Base-by-base conservation (phyloP, 2,888 invertebrate genomes). In the Drosophila antonietae region DNA sequence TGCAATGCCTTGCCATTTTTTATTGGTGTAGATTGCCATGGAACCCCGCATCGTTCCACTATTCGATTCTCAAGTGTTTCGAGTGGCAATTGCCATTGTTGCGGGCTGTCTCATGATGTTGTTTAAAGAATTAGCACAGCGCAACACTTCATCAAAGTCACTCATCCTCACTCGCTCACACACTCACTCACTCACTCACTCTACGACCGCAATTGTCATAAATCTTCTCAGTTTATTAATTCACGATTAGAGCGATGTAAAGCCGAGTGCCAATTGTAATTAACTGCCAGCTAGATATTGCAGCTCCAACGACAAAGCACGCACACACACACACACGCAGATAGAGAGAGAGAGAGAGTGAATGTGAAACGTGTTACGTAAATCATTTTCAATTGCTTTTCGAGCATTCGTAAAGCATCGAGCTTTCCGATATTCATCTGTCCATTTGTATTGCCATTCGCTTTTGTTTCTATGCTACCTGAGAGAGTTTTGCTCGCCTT, bases 371-470 rank as follows among this genome's bases (percentile, higher is more conserved):
- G 39, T 41, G 49, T 20, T 12, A 73, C 83, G 83, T 86, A 86
- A 86, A 86, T 88, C 85, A 86, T 88, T 83, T 81, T 81, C 74
- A 86, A 86, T 86, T 86, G 85, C 83, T 80, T 81, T 88, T 80
- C 78, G 83, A 85, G 62, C 74, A 82, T 80, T 86, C 76, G 79
- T 71, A 83, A 79, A 63, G 73, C 68, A 51, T 63, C 58, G 43
- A 47, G 37, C 56, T 35, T 23, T 46, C 59, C 62, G 63, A 63
- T 59, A 76, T 60, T 49, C 68, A 58, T 55, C 57, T 64, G 35
- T 44, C 53, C 53, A 55, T 68, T 71, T 74, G 66, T 67, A 53
- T 63, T 53, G 43, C 47, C 41, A 35, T 65, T 71, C 61, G 68
- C 59, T 62, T 69, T 73, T 41, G 35, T 41, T 49, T 65, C 55